Base-by-base conservation (phyloP, 1,140 invertebrate genomes). In the Drosophila sechellia region DNA sequence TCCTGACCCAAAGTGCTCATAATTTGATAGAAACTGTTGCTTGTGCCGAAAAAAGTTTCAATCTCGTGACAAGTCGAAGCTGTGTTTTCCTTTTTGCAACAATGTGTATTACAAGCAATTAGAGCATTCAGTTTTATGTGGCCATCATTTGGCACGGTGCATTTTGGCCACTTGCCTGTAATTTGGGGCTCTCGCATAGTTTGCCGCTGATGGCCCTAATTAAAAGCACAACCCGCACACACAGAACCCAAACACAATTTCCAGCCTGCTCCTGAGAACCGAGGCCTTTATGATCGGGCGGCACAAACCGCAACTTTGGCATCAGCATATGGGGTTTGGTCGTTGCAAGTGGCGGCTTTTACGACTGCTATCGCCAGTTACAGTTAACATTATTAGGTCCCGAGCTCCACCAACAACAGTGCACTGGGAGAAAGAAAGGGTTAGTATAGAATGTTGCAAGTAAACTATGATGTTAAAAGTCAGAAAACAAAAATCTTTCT, bases 361-460 rank as follows among this genome's bases (percentile, higher is more conserved):
- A 86, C 77, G 65, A 55, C 68, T 65, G 53, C 66, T 60, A 79
- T 71, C 48, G 79, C 75, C 70, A 87, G 83, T 87, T 86, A 86
- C 81, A 86, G 81, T 86, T 86, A 86, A 74, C 80, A 76, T 84
- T 83, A 83, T 83, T 84, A 80, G 60, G 40, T 40, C 42, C 77
- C 64, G 54, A 50, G 66, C 61, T 40, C 39, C 81, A 49, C 31
- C 80, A 63, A 48, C 64, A 60, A 50, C 56, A 48, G n/a, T 54
- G 43, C 48, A 81, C 63, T 37, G 42, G 49, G 46, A 10, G 61
- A 34, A 50, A 48, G 0, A 2, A 13, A 10, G 13, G 5, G 2
- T 22, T 6, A 11, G 3, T 13, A 45, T 5, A 12, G 0, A 22
- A n/a, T n/a, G n/a, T n/a, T n/a, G n/a, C 20, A 22, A 22, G 20